Conservation (phyloP, 2,113 vertebrate genomes). For the Elephas maximus region DNA sequence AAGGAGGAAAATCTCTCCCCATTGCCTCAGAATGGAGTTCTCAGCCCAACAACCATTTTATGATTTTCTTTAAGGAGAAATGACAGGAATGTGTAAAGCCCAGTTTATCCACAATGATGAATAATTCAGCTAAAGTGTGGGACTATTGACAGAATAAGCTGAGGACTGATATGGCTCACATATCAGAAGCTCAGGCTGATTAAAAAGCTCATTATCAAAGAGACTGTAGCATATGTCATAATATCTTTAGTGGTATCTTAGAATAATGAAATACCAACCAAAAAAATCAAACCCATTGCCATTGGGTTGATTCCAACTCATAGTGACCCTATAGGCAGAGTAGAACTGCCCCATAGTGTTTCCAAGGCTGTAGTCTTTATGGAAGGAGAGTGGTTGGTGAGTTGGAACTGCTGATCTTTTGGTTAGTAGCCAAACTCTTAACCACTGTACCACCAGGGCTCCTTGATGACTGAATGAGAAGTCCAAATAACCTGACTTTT, state of each 20-base stretch:
- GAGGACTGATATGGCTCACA: not conserved
- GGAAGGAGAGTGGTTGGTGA: not conserved
- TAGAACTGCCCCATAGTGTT: not conserved
- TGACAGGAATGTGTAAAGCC: not conserved
- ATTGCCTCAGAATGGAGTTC: not conserved
- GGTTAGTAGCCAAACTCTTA: not conserved
- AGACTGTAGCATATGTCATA: not conserved
- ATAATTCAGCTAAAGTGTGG: not conserved
- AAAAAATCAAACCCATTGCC: not conserved
- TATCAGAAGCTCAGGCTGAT: not conserved
- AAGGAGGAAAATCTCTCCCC: not conserved
- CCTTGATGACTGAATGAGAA: not conserved
- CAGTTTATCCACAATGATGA: not conserved
- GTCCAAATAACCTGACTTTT: not conserved
- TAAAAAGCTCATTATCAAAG: not conserved
- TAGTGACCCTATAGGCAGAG: not conserved
- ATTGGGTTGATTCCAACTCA: not conserved
- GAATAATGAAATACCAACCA: not conserved
- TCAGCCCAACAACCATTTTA: not conserved
- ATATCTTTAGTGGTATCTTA: not conserved
- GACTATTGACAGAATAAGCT: not conserved
- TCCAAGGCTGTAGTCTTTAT: not conserved
- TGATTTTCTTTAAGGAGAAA: not conserved
- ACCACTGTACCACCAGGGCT: not conserved
- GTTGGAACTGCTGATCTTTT: not conserved